phyloP scores from a whole-genome alignment of 2,113 vertebrate genomes.

The Laticauda colubrina region DNA sequence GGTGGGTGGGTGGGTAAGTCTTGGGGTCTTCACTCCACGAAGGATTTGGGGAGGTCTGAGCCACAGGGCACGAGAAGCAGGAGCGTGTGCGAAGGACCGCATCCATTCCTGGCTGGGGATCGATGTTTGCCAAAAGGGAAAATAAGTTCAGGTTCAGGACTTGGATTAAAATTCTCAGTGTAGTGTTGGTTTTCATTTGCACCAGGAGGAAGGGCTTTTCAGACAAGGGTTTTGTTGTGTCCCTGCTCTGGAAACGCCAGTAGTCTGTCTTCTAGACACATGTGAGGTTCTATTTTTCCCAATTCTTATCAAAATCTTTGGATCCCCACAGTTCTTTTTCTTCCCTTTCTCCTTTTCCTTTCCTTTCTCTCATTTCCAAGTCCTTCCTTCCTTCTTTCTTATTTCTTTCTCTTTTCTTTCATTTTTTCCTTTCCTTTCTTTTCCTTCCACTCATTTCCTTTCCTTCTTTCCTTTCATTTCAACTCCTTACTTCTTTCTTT shows the following conservation, averaged over 20 bases:
- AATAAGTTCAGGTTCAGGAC: neutral
- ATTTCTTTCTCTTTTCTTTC: neutral
- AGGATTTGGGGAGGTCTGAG: neutral
- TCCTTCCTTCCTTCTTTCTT: neutral
- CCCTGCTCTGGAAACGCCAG: neutral
- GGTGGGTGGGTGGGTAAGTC: neutral
- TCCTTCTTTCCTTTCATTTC: too few relatives aligned
- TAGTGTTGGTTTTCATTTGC: neutral
- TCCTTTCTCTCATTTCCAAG: too few relatives aligned
- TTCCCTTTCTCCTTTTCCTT: neutral
- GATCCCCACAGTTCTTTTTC: neutral
- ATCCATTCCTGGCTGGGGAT: neutral
- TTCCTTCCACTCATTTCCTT: neutral
- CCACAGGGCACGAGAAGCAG: accelerated
- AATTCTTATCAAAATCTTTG: neutral
- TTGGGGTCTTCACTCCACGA: accelerated
- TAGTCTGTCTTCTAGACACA: neutral
- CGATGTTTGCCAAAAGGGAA: neutral
- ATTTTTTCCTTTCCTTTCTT: too few relatives aligned
- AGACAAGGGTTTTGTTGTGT: neutral
- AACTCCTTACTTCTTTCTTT: too few relatives aligned
- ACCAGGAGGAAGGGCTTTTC: too few relatives aligned
- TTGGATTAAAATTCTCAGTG: neutral
- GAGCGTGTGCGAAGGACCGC: neutral
- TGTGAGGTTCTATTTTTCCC: neutral